Percentiles rank a stretch among this genome's conserved stretches.
phyloP scores from a whole-genome alignment of 2,888 invertebrate genomes.

The Tenthredo scrophulariae region DNA sequence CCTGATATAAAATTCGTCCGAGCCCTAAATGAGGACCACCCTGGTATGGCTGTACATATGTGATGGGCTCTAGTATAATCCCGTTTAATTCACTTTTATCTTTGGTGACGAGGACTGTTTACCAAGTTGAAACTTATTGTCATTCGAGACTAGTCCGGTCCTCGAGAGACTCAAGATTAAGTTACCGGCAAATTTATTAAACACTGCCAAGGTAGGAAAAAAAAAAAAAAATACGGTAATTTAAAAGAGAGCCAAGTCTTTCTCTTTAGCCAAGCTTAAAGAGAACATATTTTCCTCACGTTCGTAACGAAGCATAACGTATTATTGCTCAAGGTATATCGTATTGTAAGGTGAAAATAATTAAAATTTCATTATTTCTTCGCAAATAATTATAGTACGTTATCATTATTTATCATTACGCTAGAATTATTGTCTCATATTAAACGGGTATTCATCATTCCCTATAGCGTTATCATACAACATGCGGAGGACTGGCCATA shows the following conservation, averaged over 20 bases:
- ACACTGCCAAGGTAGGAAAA: conserved; percentile 21
- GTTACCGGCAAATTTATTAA: conserved; percentile 40
- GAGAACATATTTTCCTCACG: not conserved
- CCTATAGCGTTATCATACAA: not conserved
- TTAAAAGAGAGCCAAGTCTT: conserved; percentile 1
- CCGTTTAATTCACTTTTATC: conserved; percentile 26
- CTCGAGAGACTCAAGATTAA: conserved; percentile 41
- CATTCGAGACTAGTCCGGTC: conserved; percentile 20
- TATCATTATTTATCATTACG: not conserved
- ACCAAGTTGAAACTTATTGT: conserved; percentile 46
- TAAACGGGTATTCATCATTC: not conserved
- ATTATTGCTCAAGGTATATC: not conserved
- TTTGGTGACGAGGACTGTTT: conserved; percentile 33
- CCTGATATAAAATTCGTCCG: too few species aligned
- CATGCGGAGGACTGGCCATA: not conserved
- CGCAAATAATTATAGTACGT: not conserved
- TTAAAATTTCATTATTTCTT: not conserved
- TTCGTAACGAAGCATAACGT: not conserved
- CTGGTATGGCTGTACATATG: not conserved
- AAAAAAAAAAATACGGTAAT: not conserved
- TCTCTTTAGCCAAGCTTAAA: conserved; percentile 5
- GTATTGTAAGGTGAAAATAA: not conserved
- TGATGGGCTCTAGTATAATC: not conserved
- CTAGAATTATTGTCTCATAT: not conserved
- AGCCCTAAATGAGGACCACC: too few species aligned